Percentiles rank a stretch among this genome's conserved stretches.
Conservation (phyloP, 1,140 invertebrate genomes). For the Kradibia gibbosae region DNA sequence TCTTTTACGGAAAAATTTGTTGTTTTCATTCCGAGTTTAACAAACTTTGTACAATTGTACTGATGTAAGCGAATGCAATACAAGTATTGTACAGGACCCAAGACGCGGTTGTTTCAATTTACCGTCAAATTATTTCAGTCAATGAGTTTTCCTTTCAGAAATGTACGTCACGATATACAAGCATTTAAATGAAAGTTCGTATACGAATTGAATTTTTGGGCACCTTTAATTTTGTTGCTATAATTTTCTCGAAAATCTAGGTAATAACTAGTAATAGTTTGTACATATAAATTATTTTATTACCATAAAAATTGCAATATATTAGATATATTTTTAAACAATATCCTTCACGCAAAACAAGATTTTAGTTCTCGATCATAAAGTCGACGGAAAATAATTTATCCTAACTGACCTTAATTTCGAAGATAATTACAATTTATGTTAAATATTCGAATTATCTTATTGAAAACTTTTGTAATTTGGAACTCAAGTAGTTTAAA, state of each 20-base stretch:
- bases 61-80: conserved; percentile 1
- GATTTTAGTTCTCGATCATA: neutral
- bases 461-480: too few relatives aligned
- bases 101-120: conserved; percentile 34
- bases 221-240: too few relatives aligned
- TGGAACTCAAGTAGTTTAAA: too few relatives aligned
- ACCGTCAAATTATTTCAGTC: conserved; percentile 35
- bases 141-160: neutral
- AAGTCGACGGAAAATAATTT: neutral
- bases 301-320: too few relatives aligned
- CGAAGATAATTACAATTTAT: neutral
- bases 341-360: neutral
- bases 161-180: too few relatives aligned
- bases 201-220: too few relatives aligned
- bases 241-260: too few relatives aligned
- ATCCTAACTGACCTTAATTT: neutral
- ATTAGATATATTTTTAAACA: too few relatives aligned
- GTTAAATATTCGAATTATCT: neutral
- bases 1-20: conserved; percentile 4
- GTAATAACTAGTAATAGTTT: too few relatives aligned
- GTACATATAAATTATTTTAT: too few relatives aligned
- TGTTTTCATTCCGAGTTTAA: conserved; percentile 9
- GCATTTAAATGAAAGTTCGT: too few relatives aligned
- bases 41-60: conserved; percentile 32
- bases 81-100: neutral